Percentiles rank a stretch among this genome's conserved stretches.
phyloP scores from a whole-genome alignment of 37 sponge, comb jelly and placozoan species.

The Aplysina aerophoba region DNA sequence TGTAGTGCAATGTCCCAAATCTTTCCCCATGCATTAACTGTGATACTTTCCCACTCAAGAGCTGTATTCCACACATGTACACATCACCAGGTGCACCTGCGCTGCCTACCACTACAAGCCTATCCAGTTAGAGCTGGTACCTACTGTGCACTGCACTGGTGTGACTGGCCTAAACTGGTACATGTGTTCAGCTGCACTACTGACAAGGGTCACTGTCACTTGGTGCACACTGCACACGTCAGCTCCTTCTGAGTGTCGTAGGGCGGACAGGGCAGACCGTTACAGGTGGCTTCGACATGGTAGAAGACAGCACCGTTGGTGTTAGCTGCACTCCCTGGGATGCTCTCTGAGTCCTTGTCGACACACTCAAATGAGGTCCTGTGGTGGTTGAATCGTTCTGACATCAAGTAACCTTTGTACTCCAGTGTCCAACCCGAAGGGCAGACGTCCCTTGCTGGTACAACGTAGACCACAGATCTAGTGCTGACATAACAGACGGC shows the following conservation, averaged over 20 bases:
- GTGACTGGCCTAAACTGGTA: too few relatives aligned
- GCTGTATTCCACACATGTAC: too few relatives aligned
- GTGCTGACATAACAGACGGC: constrained; percentile 40
- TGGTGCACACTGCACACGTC: constrained; percentile 68
- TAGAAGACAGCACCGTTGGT: constrained; percentile 46
- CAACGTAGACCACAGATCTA: constrained; percentile 32
- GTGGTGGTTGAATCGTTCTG: not conserved
- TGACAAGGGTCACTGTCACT: not conserved
- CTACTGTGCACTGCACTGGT: too few relatives aligned
- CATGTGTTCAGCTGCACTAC: too few relatives aligned
- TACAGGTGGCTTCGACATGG: constrained; percentile 55
- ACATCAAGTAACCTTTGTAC: constrained; percentile 68
- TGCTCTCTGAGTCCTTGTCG: constrained; percentile 41
- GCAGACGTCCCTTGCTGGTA: constrained; percentile 53
- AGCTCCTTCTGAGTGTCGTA: constrained; percentile 55
- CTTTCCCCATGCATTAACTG: too few relatives aligned
- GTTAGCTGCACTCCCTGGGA: constrained; percentile 38
- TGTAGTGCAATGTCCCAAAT: too few relatives aligned
- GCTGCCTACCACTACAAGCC: too few relatives aligned
- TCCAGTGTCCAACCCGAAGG: constrained; percentile 52
- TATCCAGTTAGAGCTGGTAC: too few relatives aligned
- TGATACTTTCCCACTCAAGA: too few relatives aligned
- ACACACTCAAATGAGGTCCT: constrained; percentile 57
- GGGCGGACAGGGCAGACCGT: constrained; percentile 53
- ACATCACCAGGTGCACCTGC: too few relatives aligned